Conservation (phyloP, 2,888 invertebrate species). For the Octonoba sinensis region DNA sequence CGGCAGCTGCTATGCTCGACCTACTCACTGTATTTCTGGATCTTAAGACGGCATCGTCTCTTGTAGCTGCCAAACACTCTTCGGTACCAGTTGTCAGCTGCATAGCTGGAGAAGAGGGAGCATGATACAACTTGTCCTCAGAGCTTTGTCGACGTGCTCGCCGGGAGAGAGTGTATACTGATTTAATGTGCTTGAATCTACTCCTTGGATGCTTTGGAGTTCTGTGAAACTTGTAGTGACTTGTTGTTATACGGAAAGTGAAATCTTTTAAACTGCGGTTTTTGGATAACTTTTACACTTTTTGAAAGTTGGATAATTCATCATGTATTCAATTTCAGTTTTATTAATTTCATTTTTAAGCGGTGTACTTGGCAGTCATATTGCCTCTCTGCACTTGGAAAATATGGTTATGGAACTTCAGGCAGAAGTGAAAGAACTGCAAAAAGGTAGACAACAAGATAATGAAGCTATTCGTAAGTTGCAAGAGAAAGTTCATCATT, state of each 20-base stretch:
- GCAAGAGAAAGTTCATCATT: constrained; percentile 31
- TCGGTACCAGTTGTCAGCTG: constrained; percentile 25
- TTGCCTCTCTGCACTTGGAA: constrained; percentile 15
- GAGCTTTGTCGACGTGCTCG: too few relatives aligned
- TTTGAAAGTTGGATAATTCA: neutral
- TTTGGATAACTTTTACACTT: too few relatives aligned
- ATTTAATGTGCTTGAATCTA: too few relatives aligned
- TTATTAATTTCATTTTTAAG: neutral
- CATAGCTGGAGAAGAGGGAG: constrained; percentile 5
- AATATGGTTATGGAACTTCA: constrained; percentile 38
- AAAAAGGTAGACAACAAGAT: constrained; percentile 51
- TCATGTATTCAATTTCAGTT: constrained; percentile 7
- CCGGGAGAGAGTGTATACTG: too few relatives aligned
- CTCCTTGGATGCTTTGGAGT: too few relatives aligned
- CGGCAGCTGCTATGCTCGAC: constrained; percentile 55
- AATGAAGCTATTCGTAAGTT: constrained; percentile 49
- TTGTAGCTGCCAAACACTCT: constrained; percentile 18
- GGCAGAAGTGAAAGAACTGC: constrained; percentile 42
- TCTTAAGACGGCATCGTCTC: constrained; percentile 29
- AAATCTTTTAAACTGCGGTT: too few relatives aligned
- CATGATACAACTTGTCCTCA: too few relatives aligned
- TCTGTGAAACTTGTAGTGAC: too few relatives aligned
- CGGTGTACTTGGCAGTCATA: neutral
- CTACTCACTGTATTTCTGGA: constrained; percentile 51
- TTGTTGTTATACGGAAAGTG: too few relatives aligned